phyloP scores from a whole-genome alignment of 2,113 vertebrate genomes.

The Furnarius figulus region DNA sequence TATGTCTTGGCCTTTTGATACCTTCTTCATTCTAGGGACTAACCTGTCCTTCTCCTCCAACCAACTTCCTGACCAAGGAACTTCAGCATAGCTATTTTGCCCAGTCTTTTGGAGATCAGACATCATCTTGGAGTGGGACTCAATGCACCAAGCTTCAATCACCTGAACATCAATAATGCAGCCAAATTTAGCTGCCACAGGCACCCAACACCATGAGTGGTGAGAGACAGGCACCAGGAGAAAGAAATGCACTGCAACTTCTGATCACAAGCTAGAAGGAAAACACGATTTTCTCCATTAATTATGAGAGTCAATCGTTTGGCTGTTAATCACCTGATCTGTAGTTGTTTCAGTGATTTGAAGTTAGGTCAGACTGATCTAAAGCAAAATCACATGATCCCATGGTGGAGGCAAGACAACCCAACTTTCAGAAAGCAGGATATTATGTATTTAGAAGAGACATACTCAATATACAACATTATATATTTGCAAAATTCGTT shows the following conservation, averaged over 20 bases:
- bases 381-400: fast-evolving
- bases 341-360: neutral
- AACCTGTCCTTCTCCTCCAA: neutral
- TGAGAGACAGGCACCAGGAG: neutral
- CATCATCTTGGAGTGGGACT: fast-evolving
- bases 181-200: neutral
- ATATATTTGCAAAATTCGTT: neutral
- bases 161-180: neutral
- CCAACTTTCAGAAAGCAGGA: neutral
- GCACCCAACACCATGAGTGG: neutral
- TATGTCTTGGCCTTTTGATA: neutral
- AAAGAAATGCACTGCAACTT: neutral
- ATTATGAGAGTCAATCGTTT: neutral
- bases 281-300: neutral
- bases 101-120: neutral
- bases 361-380: neutral
- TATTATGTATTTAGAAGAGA: neutral
- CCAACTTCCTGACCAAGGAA: neutral
- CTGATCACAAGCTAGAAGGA: neutral
- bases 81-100: fast-evolving
- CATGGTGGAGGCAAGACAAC: fast-evolving
- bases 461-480: fast-evolving
- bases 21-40: neutral
- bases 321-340: neutral
- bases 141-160: neutral